Percentiles rank a stretch among this genome's conserved stretches.
Conservation (phyloP, 53 echinoderm and acorn worm genomes). For the Henricia sp. region DNA sequence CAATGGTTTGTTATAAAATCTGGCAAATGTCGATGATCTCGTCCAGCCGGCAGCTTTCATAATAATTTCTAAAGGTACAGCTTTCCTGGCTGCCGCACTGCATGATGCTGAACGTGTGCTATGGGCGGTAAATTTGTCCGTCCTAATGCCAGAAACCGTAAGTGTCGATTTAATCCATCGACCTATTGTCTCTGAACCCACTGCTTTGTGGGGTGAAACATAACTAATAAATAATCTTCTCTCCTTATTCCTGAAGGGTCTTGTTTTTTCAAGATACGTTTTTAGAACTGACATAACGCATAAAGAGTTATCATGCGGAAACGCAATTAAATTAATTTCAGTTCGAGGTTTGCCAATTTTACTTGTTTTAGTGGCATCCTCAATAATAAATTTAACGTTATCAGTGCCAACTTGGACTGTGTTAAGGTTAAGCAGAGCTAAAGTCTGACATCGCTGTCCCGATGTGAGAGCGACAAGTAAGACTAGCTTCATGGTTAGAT, state of each 20-base stretch:
- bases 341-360: too few relatives aligned
- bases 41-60: slow-evolving; percentile 21
- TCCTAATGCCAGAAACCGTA: too few relatives aligned
- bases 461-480: slow-evolving; percentile 4
- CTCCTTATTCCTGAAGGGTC: not conserved
- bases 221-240: not conserved
- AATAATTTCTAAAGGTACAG: slow-evolving; percentile 4
- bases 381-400: too few relatives aligned
- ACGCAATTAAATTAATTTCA: not conserved
- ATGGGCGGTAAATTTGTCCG: too few relatives aligned
- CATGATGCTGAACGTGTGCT: too few relatives aligned
- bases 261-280: not conserved
- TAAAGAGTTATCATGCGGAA: not conserved
- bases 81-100: not conserved
- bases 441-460: too few relatives aligned
- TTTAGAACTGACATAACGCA: not conserved
- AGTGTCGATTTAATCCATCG: not conserved
- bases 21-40: not conserved
- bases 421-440: not conserved
- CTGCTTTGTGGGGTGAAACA: not conserved
- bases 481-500: too few relatives aligned
- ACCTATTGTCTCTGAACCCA: not conserved
- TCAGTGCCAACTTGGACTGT: not conserved
- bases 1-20: not conserved
- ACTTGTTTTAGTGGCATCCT: too few relatives aligned